Conservation (phyloP, 2,797 vertebrate genomes). For the Rallus crepitans region DNA sequence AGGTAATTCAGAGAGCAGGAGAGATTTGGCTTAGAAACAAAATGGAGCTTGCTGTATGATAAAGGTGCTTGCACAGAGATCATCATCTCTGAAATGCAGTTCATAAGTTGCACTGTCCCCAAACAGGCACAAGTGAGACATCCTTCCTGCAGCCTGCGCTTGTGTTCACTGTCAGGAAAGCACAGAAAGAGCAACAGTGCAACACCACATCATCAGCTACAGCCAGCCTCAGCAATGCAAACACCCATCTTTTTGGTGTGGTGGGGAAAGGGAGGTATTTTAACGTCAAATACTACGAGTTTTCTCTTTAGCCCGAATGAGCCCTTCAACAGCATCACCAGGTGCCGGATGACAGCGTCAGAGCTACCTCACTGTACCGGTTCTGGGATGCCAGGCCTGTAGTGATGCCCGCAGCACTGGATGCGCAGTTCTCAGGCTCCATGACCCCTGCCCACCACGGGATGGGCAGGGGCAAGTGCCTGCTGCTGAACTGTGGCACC, state of each 20-base stretch:
- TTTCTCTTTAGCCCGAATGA: not conserved
- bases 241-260: fast-evolving
- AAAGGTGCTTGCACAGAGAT: not conserved
- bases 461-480: not conserved
- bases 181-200: not conserved
- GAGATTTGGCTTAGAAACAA: not conserved
- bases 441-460: not conserved
- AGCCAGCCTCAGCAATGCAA: not conserved
- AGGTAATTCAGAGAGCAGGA: constrained; percentile 8
- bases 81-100: not conserved
- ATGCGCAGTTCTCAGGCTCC: not conserved
- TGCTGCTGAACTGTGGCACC: not conserved
- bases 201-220: not conserved
- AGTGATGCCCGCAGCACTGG: not conserved
- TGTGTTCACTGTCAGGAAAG: fast-evolving
- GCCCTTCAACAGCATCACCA: not conserved
- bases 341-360: not conserved
- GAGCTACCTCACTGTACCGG: not conserved
- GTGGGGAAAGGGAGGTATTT: not conserved
- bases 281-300: not conserved
- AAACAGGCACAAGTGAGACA: not conserved
- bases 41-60: not conserved
- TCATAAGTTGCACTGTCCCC: not conserved
- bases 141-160: not conserved
- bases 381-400: not conserved